Conservation (phyloP, 2,113 vertebrate species). For the Rhinolophus sinicus region DNA sequence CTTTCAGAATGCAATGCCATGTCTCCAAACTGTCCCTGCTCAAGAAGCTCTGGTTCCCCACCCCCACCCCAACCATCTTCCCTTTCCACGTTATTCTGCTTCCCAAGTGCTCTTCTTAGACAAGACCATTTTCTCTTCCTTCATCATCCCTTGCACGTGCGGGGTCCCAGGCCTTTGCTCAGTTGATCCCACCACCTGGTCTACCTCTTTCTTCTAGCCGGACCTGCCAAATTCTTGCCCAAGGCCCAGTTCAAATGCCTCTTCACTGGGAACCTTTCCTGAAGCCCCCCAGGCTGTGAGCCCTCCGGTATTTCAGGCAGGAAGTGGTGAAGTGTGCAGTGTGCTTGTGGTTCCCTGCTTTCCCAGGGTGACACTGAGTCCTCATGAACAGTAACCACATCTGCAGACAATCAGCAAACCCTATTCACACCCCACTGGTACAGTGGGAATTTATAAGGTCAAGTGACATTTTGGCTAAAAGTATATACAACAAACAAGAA, state of each 20-base stretch:
- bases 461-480: background rate
- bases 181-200: background rate
- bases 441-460: background rate
- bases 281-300: background rate
- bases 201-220: background rate
- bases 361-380: background rate
- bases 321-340: background rate
- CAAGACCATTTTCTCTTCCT: background rate
- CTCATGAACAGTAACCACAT: background rate
- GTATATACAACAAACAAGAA: background rate
- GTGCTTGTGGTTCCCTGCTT: no score
- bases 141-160: rapidly evolving
- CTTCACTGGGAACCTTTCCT: background rate
- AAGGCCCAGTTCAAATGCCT: background rate
- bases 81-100: background rate
- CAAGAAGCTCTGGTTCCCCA: background rate
- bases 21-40: background rate
- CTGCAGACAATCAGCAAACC: background rate
- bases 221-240: background rate
- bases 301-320: background rate
- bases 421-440: rapidly evolving
- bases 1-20: background rate
- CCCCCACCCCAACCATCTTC: rapidly evolving
- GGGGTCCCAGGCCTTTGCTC: background rate
- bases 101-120: background rate